These are phyloP conservation scores for Hemiscyllium ocellatum DNA, from an alignment of 2,113 vertebrate genomes.

Conservation along the genomic window DNA sequence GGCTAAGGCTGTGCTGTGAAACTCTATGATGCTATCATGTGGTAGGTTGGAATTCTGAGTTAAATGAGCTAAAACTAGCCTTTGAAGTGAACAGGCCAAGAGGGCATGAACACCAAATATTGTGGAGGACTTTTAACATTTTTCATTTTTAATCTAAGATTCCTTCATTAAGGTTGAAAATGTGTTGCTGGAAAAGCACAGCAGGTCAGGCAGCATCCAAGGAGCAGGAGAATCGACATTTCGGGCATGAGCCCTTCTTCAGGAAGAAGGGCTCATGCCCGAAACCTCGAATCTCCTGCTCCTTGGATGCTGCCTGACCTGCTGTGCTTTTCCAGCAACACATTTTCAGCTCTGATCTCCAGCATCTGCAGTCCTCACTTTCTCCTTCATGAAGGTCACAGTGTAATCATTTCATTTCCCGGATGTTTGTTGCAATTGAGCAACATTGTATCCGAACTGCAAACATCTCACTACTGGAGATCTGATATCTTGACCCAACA, in stretches of 20 bases:
- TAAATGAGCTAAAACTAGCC: not conserved
- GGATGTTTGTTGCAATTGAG: not conserved
- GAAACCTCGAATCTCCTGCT: no score
- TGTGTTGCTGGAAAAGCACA: no score
- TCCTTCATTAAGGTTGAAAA: not conserved
- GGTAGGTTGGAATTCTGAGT: not conserved
- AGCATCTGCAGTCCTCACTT: no score
- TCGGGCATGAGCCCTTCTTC: no score
- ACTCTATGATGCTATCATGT: no score
- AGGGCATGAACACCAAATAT: not conserved
- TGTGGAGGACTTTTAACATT: not conserved
- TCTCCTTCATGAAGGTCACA: not conserved
- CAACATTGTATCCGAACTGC: not conserved
- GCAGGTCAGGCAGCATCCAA: no score
- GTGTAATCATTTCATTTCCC: not conserved
- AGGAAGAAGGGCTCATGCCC: no score
- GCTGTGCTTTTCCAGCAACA: no score
- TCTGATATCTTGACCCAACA: not conserved
- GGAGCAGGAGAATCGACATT: no score
- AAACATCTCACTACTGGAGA: not conserved
- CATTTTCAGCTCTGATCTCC: no score
- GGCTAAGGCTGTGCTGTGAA: no score
- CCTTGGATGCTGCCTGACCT: no score
- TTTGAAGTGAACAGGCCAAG: not conserved
- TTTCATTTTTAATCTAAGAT: conserved; percentile 45